Conservation (phyloP, 2,113 vertebrate genomes). For the Epinephelus lanceolatus region DNA sequence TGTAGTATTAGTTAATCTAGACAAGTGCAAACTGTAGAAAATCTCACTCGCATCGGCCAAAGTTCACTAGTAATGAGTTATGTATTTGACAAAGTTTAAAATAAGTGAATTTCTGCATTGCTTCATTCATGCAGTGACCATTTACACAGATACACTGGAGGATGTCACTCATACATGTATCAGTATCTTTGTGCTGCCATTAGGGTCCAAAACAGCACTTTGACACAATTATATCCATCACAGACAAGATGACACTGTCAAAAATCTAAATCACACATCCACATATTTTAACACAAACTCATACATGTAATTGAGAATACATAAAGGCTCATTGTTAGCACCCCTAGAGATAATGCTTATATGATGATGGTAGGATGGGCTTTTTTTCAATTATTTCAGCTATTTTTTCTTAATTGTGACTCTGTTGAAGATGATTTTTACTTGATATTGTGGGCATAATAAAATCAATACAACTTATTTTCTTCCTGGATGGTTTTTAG, state of each 20-base stretch:
- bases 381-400: neutral
- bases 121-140: neutral
- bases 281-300: neutral
- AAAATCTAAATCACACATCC: neutral
- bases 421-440: no score
- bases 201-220: neutral
- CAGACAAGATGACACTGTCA: neutral
- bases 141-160: neutral
- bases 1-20: neutral
- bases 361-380: neutral
- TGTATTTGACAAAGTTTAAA: neutral
- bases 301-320: conserved; percentile 1
- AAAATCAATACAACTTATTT: neutral
- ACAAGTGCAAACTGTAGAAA: neutral
- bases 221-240: neutral
- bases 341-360: neutral
- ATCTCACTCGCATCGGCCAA: neutral
- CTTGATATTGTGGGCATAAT: neutral
- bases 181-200: neutral
- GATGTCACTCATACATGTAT: neutral
- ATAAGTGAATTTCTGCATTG: neutral
- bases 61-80: neutral
- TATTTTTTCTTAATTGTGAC: neutral
- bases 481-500: neutral
- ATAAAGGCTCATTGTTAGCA: neutral